Evolutionary conservation across 2,797 vertebrate genomes (phyloP).

Genomic region (Apodemus agrarius): DNA sequence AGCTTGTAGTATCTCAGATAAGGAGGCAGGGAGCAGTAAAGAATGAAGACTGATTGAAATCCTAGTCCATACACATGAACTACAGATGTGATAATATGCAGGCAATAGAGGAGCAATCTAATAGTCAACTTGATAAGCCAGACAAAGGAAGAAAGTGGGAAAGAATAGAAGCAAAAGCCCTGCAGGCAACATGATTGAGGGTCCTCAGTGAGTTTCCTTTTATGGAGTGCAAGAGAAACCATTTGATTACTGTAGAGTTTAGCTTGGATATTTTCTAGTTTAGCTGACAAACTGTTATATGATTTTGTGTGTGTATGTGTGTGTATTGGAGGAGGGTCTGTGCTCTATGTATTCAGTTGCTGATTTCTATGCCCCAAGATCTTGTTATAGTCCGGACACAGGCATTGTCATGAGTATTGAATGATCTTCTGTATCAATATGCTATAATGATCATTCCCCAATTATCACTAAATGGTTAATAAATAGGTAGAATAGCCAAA

Average conservation of each 20-base stretch:
- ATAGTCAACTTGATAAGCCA: not conserved
- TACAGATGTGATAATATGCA: not conserved
- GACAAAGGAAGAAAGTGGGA: not conserved
- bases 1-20: not conserved
- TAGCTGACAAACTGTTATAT: not conserved
- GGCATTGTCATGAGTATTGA: too few species aligned
- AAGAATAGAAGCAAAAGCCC: not conserved
- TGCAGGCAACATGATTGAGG: not conserved
- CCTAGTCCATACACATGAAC: not conserved
- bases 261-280: not conserved
- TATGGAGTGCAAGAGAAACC: not conserved
- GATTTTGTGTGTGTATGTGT: too few species aligned
- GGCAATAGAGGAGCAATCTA: not conserved
- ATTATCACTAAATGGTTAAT: too few species aligned
- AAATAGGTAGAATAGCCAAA: too few species aligned
- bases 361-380: too few species aligned
- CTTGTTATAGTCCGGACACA: too few species aligned
- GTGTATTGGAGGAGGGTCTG: too few species aligned
- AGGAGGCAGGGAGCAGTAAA: not conserved
- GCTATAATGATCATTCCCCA: too few species aligned
- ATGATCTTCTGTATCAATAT: too few species aligned
- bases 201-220: not conserved
- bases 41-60: not conserved
- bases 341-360: too few species aligned
- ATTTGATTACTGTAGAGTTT: not conserved